These are phyloP conservation scores for Drosophila jambulina DNA, from an alignment of 1,140 invertebrate species.

Conservation along the genomic window DNA sequence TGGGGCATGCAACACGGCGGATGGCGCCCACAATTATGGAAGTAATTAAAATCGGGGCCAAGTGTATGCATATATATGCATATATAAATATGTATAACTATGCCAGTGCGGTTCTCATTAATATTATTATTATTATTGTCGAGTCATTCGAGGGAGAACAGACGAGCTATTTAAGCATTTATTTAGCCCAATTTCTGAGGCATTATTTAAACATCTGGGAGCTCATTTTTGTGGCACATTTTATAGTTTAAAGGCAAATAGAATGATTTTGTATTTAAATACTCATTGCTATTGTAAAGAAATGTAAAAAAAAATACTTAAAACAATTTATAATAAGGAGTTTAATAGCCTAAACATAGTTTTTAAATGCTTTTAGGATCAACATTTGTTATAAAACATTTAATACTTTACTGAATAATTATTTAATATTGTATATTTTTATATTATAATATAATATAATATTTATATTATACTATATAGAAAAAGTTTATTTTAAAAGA, in stretches of 20 bases:
- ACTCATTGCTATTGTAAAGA: too few relatives aligned
- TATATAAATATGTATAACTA: too few relatives aligned
- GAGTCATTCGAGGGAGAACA: not conserved
- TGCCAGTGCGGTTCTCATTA: not conserved
- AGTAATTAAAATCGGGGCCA: constrained; percentile 31
- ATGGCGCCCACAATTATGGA: constrained; percentile 32
- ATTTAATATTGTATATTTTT: too few relatives aligned
- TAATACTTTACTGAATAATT: too few relatives aligned
- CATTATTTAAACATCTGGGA: not conserved
- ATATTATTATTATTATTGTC: not conserved
- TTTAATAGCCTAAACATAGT: too few relatives aligned
- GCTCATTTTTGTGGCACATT: not conserved
- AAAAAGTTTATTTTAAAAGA: too few relatives aligned
- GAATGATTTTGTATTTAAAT: not conserved
- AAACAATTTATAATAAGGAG: not conserved
- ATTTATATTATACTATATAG: too few relatives aligned
- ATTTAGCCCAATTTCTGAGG: not conserved
- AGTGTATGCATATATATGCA: constrained; percentile 14
- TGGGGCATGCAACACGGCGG: constrained; percentile 54
- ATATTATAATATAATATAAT: too few relatives aligned
- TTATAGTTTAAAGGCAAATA: not conserved
- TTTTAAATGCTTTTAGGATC: too few relatives aligned
- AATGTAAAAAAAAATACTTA: not conserved
- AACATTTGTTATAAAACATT: too few relatives aligned
- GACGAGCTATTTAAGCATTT: not conserved